phyloP scores from a whole-genome alignment of 2,113 vertebrate genomes.

The Sapayoa aenigma region DNA sequence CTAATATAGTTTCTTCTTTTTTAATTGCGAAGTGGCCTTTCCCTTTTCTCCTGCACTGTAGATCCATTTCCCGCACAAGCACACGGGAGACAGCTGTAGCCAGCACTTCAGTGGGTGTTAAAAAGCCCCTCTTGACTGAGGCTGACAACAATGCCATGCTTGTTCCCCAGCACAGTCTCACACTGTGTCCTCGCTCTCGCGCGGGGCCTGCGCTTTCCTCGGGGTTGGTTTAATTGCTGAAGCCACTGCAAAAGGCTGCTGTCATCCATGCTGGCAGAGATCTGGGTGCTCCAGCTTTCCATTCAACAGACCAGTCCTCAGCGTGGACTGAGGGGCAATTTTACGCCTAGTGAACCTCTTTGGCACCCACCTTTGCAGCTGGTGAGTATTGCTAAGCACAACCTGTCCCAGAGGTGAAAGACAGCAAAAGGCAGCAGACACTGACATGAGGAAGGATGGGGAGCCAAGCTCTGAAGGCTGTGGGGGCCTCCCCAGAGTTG shows the following conservation, averaged over 20 bases:
- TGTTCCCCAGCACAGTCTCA: constrained; percentile 42
- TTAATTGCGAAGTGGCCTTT: neutral
- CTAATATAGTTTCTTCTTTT: neutral
- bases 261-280: neutral
- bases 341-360: neutral
- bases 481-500: neutral
- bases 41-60: neutral
- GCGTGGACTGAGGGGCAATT: neutral
- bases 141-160: neutral
- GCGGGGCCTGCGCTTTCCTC: neutral
- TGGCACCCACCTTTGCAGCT: neutral
- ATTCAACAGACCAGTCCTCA: neutral
- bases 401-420: neutral
- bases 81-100: constrained; percentile 53
- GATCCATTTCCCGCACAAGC: neutral
- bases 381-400: neutral
- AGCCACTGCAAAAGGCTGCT: neutral
- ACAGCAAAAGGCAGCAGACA: neutral
- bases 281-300: neutral
- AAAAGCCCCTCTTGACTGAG: constrained; percentile 40
- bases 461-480: neutral
- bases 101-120: constrained; percentile 45
- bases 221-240: neutral
- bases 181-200: neutral
- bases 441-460: neutral